A percentile compares a stretch with the other conserved stretches of the same genome.
Conservation (phyloP, 2,797 vertebrate species). For the Denticeps clupeoides region DNA sequence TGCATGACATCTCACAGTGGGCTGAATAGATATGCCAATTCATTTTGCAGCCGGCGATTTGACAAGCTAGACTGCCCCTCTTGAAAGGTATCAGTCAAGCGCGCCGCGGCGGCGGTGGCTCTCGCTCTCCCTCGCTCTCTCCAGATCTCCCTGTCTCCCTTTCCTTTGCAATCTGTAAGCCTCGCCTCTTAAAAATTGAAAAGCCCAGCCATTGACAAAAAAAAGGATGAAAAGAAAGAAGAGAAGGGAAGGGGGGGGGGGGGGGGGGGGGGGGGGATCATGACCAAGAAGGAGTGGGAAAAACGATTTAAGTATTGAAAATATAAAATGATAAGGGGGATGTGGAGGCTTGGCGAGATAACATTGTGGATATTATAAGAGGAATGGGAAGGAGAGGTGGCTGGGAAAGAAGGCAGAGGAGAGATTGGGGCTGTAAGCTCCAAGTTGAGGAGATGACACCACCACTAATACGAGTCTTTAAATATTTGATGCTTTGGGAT, state of each 20-base stretch:
- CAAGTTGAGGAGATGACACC: slow-evolving; percentile 66
- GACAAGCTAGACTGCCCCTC: slow-evolving; percentile 98
- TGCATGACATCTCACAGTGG: slow-evolving; percentile 80
- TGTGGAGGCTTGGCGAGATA: slow-evolving; percentile 83
- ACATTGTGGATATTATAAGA: slow-evolving; percentile 83
- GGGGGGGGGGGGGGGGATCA: too few relatives aligned
- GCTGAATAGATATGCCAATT: slow-evolving; percentile 90
- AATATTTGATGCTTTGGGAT: slow-evolving; percentile 99
- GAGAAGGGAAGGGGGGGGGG: too few relatives aligned
- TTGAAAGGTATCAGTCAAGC: slow-evolving; percentile 98
- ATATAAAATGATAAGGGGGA: slow-evolving; percentile 76
- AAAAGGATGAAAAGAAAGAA: slow-evolving; percentile 60
- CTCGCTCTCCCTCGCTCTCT: slow-evolving; percentile 41
- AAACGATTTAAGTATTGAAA: slow-evolving; percentile 67
- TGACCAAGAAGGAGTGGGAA: slow-evolving; percentile 24
- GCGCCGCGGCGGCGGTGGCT: slow-evolving; percentile 53
- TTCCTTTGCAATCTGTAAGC: slow-evolving; percentile 58
- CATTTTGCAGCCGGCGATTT: slow-evolving; percentile 84
- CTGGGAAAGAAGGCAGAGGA: slow-evolving; percentile 41
- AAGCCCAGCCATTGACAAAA: slow-evolving; percentile 65
- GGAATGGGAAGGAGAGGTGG: slow-evolving; percentile 24
- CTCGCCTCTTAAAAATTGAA: slow-evolving; percentile 68
- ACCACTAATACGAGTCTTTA: slow-evolving; percentile 99
- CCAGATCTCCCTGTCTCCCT: slow-evolving; percentile 36
- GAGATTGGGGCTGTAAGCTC: slow-evolving; percentile 76